Percentiles rank a stretch among this genome's conserved stretches.
These are phyloP conservation scores for Glareola pratincola DNA, from an alignment of 2,113 vertebrate species.

Conservation along the genomic window DNA sequence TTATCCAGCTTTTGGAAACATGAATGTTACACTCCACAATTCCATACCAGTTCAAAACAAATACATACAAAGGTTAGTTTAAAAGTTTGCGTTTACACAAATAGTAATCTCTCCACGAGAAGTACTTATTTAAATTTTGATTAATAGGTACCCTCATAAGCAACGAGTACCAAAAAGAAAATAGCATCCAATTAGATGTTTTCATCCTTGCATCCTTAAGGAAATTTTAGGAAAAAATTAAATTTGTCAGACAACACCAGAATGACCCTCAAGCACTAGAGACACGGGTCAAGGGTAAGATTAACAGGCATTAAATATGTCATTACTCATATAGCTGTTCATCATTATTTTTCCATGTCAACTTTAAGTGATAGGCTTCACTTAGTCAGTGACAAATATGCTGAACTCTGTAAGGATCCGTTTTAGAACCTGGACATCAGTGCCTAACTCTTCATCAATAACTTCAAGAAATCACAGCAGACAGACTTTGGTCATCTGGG, in stretches of 20 bases:
- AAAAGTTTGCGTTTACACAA: not conserved
- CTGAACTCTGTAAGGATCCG: constrained; percentile 47
- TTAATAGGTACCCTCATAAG: not conserved
- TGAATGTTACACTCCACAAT: not conserved
- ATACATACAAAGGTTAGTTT: not conserved
- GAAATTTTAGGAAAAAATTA: not conserved
- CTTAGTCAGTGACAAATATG: constrained; percentile 55
- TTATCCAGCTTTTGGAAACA: not conserved
- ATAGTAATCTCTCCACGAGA: not conserved
- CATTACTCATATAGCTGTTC: constrained; percentile 58
- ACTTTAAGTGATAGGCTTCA: constrained; percentile 57
- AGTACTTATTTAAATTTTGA: not conserved
- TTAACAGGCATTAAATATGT: constrained; percentile 32
- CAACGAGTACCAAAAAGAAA: not conserved
- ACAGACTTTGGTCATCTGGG: constrained; percentile 17
- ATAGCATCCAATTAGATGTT: not conserved
- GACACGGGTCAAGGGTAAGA: not conserved
- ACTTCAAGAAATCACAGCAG: constrained; percentile 39
- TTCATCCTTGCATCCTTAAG: not conserved
- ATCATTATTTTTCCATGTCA: constrained; percentile 57
- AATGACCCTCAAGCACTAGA: not conserved
- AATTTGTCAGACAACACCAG: not conserved
- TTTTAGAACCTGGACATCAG: constrained; percentile 59
- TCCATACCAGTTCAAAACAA: not conserved
- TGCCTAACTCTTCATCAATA: constrained; percentile 68